These are phyloP conservation scores for Melieria crassipennis DNA, from an alignment of 2,888 invertebrate species.

Conservation along the genomic window DNA sequence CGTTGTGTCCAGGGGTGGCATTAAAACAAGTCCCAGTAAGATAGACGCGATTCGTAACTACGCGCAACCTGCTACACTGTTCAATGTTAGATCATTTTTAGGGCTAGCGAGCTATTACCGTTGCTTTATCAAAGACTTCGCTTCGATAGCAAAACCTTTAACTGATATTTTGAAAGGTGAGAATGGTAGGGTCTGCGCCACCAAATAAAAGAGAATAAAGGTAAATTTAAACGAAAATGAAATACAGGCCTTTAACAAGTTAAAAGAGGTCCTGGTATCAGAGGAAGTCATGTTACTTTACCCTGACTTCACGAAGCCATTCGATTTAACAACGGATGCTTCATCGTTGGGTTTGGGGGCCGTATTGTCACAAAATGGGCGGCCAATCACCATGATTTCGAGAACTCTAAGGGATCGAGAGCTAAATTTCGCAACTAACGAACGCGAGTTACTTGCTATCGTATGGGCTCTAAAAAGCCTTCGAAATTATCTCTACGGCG, in stretches of 20 bases:
- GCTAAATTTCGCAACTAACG: conserved; percentile 26
- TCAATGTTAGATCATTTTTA: conserved; percentile 12
- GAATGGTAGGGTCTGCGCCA: conserved; percentile 41
- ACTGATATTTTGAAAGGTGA: conserved; percentile 43
- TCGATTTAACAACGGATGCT: conserved; percentile 45
- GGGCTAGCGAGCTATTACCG: conserved; percentile 23
- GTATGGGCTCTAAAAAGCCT: conserved; percentile 20
- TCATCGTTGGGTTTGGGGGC: conserved; percentile 40
- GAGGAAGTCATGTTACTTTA: conserved; percentile 36
- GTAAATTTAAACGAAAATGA: conserved; percentile 32
- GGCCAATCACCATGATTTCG: conserved; percentile 32
- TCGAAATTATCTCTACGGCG: conserved; percentile 24
- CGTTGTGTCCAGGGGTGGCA: neutral
- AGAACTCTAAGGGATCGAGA: conserved; percentile 24
- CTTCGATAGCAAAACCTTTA: conserved; percentile 40
- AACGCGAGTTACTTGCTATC: conserved; percentile 21
- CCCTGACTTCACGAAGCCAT: conserved; percentile 39
- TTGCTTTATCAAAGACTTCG: conserved; percentile 22
- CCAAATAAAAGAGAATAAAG: conserved; percentile 35
- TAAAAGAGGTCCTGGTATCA: conserved; percentile 31
- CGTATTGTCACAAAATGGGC: conserved; percentile 32
- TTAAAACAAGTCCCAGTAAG: conserved; percentile 7
- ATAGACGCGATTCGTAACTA: conserved; percentile 8
- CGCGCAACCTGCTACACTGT: conserved; percentile 13
- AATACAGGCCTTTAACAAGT: conserved; percentile 36